Base-by-base conservation (phyloP, 2,113 vertebrate species). In the Odobenus rosmarus region DNA sequence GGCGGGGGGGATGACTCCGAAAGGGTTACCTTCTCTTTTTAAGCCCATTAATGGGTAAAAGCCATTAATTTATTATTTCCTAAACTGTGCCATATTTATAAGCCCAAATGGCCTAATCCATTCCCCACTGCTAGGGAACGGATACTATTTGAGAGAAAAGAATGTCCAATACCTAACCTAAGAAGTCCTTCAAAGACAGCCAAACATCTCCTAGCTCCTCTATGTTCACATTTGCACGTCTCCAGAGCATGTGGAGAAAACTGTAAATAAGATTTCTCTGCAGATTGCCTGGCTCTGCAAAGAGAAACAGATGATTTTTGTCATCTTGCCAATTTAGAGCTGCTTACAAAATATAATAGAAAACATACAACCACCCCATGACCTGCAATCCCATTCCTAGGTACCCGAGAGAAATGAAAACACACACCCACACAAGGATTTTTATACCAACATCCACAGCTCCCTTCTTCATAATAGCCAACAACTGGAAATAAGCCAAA, bases 391-490 rank as follows among this genome's bases (percentile, higher is more conserved):
- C 62, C 62, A 7, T 2, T 5, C 55, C 64, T 2, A 4, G 46
- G 39, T 19, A 18, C 55, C 31, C 79, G 49, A 42, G 33, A 82
- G 86, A 46, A 81, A 59, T 6, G 61, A 19, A 64, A 28, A 57
- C 7, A 53, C 0, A 33, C 1, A 18, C 23, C 81, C 80, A 79
- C 84, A 53, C 23, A 4, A 64, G 15, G 51, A 15, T 7, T 28
- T 39, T 3, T 1, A 55, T 74, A 14, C 4, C 4, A 51, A 67
- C 13, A 3, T 10, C 4, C 31, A n/a, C 1, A 0, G 83, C n/a
- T 3, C 62, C 55, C 16, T 62, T 10, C 49, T 4, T 55, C 51
- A 0, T 7, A 46, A 31, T 5, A 80, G 85, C 31, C 79, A 13
- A 31, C 26, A 8, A 16, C 1, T 1, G 36, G n/a, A 39, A 42